Base-by-base conservation (phyloP, 2,113 vertebrate species). In the Chionis minor region DNA sequence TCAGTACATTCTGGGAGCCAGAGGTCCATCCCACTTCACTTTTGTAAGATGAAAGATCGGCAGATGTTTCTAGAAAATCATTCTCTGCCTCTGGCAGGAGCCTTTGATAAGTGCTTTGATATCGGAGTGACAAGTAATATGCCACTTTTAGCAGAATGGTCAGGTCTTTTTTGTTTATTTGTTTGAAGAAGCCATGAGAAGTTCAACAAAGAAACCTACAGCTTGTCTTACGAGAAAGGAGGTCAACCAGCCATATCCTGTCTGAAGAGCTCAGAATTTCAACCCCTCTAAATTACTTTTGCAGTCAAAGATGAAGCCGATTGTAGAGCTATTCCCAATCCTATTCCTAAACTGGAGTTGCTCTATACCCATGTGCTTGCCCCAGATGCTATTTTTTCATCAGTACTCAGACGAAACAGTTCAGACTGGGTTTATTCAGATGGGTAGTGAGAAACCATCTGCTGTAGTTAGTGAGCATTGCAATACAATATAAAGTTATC, bases 51-150 rank as follows among this genome's bases (percentile, higher is more conserved):
- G 27, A 85, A 92, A 51, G 42, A 61, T 28, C 9, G 58, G 24
- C 23, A 95, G 38, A 78, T 78, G 78, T 91, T 91, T 89, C 72
- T 63, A 74, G 69, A 94, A 96, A 93, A 87, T 78, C 42, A 54
- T 89, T 84, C 72, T 70, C 35, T 84, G 11, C 32, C 27, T 70
- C 69, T 74, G 55, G 12, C 67, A 86, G 40, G 73, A 84, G 24
- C 14, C 18, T 87, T 89, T 84, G 63, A 78, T 89, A 91, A 88
- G 27, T 1, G 2, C 44, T 95, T 94, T 81, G 55, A 79, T 89
- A 66, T 8, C 73, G 33, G 51, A 47, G 28, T 83, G 83, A 65
- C 18, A 44, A 77, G 45, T 71, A 90, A 62, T 67, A 42, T 7
- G 6, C 4, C 40, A 35, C 72, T 86, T 92, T 73, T 30, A 58